Conservation (phyloP, 2,888 invertebrate species). For the Lordiphosa andalusiaca region DNA sequence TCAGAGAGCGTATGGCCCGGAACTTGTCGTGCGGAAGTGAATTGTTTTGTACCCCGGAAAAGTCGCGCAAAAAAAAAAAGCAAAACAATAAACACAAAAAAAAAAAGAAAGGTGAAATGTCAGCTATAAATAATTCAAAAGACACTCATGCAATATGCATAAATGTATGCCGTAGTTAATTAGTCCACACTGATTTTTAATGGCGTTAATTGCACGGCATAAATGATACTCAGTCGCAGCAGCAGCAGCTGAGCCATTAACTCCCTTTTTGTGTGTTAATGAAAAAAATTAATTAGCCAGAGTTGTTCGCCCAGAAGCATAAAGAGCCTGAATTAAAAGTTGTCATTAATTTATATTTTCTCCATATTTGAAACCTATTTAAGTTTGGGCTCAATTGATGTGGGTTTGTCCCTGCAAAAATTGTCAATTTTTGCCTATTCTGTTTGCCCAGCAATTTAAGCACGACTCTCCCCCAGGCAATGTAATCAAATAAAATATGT, state of each 20-base stretch:
- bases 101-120: constrained; percentile 12
- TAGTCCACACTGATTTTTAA: constrained; percentile 58
- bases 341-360: background rate
- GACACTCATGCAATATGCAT: constrained; percentile 26
- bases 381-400: too few relatives aligned
- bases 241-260: constrained; percentile 8
- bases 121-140: constrained; percentile 21
- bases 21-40: constrained; percentile 24
- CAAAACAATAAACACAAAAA: constrained; percentile 1
- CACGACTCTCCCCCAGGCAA: background rate
- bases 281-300: constrained; percentile 55
- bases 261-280: constrained; percentile 31
- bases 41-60: constrained; percentile 20
- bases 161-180: constrained; percentile 50
- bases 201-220: constrained; percentile 61
- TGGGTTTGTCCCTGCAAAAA: background rate
- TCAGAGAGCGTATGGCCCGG: constrained; percentile 22
- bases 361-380: too few relatives aligned
- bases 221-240: constrained; percentile 39
- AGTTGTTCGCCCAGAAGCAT: constrained; percentile 23
- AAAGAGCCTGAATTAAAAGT: constrained; percentile 11
- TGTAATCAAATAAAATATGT: constrained; percentile 62
- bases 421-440: background rate
- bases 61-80: background rate
- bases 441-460: too few relatives aligned